Percentiles rank a stretch among this genome's conserved stretches.
Conservation (phyloP, 2,888 invertebrate genomes). For the Ormyrus rosae region DNA sequence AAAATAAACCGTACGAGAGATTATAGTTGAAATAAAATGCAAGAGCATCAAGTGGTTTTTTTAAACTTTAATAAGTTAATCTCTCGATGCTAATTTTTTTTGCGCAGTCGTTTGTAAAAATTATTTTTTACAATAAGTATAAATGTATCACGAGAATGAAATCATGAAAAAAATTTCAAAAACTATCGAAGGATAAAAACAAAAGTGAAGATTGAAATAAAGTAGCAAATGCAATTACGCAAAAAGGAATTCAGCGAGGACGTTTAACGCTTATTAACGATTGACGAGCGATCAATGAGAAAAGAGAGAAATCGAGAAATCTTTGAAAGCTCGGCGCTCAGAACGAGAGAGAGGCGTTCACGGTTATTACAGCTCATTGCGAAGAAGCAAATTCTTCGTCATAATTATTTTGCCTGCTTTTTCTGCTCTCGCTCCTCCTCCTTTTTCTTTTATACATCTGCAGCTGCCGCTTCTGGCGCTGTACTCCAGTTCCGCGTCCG, state of each 20-base stretch:
- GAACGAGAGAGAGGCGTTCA: conserved; percentile 6
- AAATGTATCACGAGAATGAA: neutral
- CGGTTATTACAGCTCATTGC: conserved; percentile 53
- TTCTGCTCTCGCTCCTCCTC: neutral
- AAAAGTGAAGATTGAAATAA: neutral
- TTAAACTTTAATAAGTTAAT: neutral
- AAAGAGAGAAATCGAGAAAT: conserved; percentile 1
- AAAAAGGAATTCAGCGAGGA: conserved; percentile 16
- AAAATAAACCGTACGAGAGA: too few relatives aligned
- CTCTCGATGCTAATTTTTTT: neutral
- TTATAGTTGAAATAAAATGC: too few relatives aligned
- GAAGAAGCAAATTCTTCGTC: conserved; percentile 49
- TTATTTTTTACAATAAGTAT: neutral
- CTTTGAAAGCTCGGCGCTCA: neutral
- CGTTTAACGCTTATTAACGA: conserved; percentile 48
- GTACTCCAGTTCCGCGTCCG: neutral
- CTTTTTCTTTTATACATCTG: neutral
- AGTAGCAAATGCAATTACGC: conserved; percentile 27
- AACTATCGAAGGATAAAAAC: neutral
- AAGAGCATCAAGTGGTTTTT: neutral
- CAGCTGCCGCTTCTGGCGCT: neutral
- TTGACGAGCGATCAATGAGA: conserved; percentile 41
- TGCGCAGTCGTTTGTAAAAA: neutral
- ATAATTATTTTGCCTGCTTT: conserved; percentile 46
- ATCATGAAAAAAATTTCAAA: neutral